Evolutionary conservation across 2,888 invertebrate genomes (phyloP), one percentile per base, ranked within the genome.

Genomic region (Leistus spinibarbis): DNA sequence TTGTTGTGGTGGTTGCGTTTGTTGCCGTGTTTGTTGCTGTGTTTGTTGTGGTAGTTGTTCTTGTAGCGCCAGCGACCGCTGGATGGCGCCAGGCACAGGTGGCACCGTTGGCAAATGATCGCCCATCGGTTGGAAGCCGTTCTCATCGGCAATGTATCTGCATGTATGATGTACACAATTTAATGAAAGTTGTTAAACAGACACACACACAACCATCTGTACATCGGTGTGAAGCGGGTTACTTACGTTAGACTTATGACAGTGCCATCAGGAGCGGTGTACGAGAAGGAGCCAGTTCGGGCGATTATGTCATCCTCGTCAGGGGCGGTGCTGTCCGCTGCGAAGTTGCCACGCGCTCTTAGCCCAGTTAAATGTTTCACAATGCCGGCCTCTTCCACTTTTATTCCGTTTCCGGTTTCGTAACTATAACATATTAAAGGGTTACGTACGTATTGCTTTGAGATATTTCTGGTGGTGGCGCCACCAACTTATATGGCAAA

Each of bases 381-480:
- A 82, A 89, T 92, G 22, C 93, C 92, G 57, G 87, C 88, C 84
- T 93, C 92, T 85, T 93, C 91, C 0, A 93, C 90, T 80, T 91
- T 90, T 76, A 93, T 93, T 76, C 93, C 93, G 83, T 94, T 93
- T 2, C 91, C 93, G 19, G 93, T 92, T 87, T 93, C 93, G 79
- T 91, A 94, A 83, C 93, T 93, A 80, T 40, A 77, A 77, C 19
- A 27, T 27, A 65, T 63, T 63, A 63, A 40, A 40, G 13, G 10
- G 16, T n/a, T 57, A 57, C 0, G 16, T 19, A 57, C 16, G 16
- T n/a, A 7, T 10, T 19, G 9, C 19, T 5, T 57, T 57, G 7
- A 10, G 7, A 57, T 56, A 17, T 56, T 16, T 56, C 10, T 9
- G n/a, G 3, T 17, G n/a, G 9, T 56, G n/a, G n/a, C 10, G 53